Evolutionary conservation across 2,797 vertebrate genomes (phyloP).

Genomic region (Anniella stebbinsi): DNA sequence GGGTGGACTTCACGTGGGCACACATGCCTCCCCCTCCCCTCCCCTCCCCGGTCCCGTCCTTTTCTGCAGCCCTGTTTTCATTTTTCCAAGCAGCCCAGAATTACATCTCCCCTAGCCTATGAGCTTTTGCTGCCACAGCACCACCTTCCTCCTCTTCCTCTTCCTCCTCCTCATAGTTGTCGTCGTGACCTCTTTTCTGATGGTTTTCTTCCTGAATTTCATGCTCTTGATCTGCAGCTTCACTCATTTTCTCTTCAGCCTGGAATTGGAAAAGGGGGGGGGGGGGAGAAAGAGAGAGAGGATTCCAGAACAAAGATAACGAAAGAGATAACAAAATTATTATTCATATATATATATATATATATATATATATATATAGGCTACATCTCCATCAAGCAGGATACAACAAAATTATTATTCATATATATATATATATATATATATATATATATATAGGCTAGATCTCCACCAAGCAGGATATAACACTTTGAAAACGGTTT

Average conservation of each 20-base stretch:
- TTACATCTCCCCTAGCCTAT: constrained; percentile 94
- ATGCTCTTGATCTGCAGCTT: constrained; percentile 77
- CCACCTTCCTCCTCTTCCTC: constrained; percentile 82
- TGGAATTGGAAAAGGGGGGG: constrained; percentile 44
- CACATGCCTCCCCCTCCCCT: no score
- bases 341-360: no score
- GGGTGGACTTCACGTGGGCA: not conserved
- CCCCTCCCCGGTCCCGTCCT: not conserved
- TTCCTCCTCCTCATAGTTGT: constrained; percentile 91
- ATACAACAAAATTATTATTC: not conserved
- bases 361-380: no score
- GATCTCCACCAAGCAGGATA: no score
- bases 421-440: no score
- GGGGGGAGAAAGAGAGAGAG: not conserved
- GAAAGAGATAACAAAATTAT: not conserved
- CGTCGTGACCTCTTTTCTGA: constrained; percentile 83
- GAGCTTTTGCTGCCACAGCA: constrained; percentile 76
- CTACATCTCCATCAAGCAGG: no score
- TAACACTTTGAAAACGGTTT: no score
- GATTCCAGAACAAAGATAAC: not conserved
- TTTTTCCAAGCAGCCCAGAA: constrained; percentile 36
- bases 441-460: no score
- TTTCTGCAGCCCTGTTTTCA: not conserved
- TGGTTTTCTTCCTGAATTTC: constrained; percentile 76
- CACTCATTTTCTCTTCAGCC: constrained; percentile 78